Evolutionary conservation across 1,140 invertebrate genomes (phyloP), one percentile per base, ranked within the genome.

Genomic region (Hyposmocoma kahamanoa): DNA sequence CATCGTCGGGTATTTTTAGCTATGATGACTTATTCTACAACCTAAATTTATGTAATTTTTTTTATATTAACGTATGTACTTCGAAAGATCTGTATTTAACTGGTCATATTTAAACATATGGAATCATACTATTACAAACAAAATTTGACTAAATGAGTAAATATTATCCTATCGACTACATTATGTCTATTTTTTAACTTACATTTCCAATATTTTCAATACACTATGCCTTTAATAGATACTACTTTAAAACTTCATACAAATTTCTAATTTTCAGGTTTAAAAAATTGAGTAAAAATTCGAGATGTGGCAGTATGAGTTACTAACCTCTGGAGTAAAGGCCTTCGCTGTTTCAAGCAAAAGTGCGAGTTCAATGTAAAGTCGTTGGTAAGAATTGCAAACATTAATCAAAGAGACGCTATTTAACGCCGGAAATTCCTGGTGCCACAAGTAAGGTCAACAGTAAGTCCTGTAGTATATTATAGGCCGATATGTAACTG

Each of bases 261-360:
- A 74, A 72, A 72, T 52, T 34, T 53, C 53, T 57, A 70, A 64
- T 49, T 59, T 53, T 57, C 51, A 47, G 51, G 49, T 55, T 62
- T 72, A 58, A 68, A 63, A 69, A 73, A 52, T 60, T 64, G 55
- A 64, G 42, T 77, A 59, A 66, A 76, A 80, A 77, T 77, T 79
- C 75, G 69, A 79, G 51, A 71, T 61, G 60, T 80, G 73, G 76
- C 76, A 80, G 76, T 77, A 60, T 66, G 54, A 51, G 66, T 76
- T 72, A 56, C 38, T 39, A 47, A 47, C 18, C 26, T 39, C 19
- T 34, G 19, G 17, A 38, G 13, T 19, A 17, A 36, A 36, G 18
- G 18, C 15, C 8, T 36, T 36, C 11, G 24, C 24, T 26, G 5
- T 6, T 26, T n/a, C n/a, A n/a, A n/a, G n/a, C n/a, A 26, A 26